A percentile compares a stretch with the other conserved stretches of the same genome.
These are phyloP conservation scores for Myotis pilosus DNA, from an alignment of 2,797 vertebrate species.

Conservation along the genomic window DNA sequence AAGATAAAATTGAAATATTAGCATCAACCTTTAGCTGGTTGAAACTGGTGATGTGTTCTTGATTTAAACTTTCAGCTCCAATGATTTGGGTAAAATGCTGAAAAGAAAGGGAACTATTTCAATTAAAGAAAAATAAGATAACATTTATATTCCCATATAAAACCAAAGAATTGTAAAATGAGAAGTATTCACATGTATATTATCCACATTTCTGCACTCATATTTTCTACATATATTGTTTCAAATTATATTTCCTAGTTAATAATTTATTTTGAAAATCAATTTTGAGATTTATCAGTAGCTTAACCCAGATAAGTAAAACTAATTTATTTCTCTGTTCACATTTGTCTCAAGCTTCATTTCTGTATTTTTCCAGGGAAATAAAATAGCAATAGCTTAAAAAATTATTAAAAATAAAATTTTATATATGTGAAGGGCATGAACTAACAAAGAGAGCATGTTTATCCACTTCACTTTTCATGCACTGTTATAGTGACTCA, in stretches of 20 bases:
- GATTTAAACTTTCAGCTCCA: neutral
- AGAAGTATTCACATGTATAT: neutral
- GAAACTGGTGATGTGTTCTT: neutral
- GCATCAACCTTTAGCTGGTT: neutral
- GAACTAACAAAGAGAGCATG: neutral
- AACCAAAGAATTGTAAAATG: neutral
- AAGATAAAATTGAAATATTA: conserved; percentile 28
- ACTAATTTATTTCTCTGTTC: neutral
- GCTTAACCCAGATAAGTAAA: neutral
- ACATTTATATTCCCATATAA: neutral
- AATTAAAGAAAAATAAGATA: neutral
- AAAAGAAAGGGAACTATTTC: neutral
- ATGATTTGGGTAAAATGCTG: neutral
- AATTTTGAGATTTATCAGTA: neutral
- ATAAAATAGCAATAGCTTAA: neutral
- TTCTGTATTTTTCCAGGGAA: neutral
- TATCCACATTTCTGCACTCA: neutral
- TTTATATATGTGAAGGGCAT: neutral
- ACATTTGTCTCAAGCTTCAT: neutral
- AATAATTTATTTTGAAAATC: conserved; percentile 10
- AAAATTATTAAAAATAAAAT: neutral
- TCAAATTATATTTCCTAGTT: neutral
- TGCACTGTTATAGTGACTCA: neutral
- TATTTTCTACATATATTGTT: neutral
- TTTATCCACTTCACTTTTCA: neutral